These are phyloP conservation scores for Sterna hirundo DNA, from an alignment of 2,113 vertebrate species.

Conservation along the genomic window DNA sequence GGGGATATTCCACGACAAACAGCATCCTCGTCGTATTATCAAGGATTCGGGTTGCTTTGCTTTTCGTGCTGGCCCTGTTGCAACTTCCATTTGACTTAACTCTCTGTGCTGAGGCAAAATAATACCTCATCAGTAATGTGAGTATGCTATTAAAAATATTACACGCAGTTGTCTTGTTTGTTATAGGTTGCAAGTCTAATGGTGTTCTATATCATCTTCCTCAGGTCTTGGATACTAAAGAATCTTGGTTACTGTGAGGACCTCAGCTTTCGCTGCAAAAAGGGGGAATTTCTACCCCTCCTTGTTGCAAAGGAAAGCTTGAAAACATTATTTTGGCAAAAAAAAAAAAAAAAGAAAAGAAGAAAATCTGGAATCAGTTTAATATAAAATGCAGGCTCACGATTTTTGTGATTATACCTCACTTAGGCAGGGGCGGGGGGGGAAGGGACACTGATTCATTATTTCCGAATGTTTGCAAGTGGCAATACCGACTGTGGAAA, in stretches of 20 bases:
- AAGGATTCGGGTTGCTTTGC: neutral
- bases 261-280: neutral
- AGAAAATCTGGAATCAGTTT: neutral
- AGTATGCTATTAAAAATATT: neutral
- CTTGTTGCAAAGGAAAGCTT: neutral
- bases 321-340: neutral
- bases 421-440: neutral
- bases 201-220: neutral
- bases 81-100: neutral
- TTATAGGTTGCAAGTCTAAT: neutral
- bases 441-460: neutral
- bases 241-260: neutral
- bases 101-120: neutral
- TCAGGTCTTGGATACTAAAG: neutral
- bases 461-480: neutral
- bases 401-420: neutral
- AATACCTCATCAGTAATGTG: neutral
- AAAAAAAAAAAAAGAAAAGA: neutral
- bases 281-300: neutral
- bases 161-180: neutral
- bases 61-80: neutral
- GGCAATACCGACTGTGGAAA: neutral
- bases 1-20: neutral
- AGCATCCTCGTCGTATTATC: neutral
- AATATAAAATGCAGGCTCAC: neutral